phyloP scores from a whole-genome alignment of 2,797 vertebrate genomes.

The Cossypha niveicapilla region DNA sequence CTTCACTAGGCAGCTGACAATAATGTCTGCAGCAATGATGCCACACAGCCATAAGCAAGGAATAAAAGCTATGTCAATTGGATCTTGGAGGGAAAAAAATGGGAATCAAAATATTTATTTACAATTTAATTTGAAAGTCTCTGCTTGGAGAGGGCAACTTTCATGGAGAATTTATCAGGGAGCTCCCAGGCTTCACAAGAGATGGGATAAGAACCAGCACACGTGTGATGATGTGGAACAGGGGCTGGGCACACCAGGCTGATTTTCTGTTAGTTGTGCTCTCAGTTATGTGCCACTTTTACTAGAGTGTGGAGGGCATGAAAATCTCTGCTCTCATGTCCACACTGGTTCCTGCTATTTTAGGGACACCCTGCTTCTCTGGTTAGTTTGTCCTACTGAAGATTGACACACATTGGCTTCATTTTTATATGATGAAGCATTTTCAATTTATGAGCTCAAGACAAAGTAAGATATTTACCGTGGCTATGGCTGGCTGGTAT shows the following conservation, averaged over 20 bases:
- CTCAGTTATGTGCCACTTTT: neutral
- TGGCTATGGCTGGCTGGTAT: neutral
- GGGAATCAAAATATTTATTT: neutral
- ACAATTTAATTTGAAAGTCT: neutral
- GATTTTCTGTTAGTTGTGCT: neutral
- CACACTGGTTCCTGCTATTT: neutral
- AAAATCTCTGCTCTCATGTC: neutral
- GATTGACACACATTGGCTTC: neutral
- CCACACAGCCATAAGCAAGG: neutral
- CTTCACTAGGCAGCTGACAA: neutral
- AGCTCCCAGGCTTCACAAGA: neutral
- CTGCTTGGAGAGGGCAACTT: neutral
- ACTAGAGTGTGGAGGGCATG: neutral
- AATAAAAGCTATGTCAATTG: neutral
- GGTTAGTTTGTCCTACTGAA: neutral
- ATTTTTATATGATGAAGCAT: neutral
- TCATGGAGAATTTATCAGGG: neutral
- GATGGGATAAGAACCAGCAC: neutral
- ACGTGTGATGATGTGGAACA: rapidly evolving
- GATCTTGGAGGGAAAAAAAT: neutral
- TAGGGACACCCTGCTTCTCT: neutral
- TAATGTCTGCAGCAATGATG: neutral
- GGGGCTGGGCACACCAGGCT: neutral
- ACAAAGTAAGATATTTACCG: neutral
- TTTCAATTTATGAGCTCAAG: neutral